Evolutionary conservation across 2,797 vertebrate genomes (phyloP).

Genomic region (Geotrypetes seraphini): DNA sequence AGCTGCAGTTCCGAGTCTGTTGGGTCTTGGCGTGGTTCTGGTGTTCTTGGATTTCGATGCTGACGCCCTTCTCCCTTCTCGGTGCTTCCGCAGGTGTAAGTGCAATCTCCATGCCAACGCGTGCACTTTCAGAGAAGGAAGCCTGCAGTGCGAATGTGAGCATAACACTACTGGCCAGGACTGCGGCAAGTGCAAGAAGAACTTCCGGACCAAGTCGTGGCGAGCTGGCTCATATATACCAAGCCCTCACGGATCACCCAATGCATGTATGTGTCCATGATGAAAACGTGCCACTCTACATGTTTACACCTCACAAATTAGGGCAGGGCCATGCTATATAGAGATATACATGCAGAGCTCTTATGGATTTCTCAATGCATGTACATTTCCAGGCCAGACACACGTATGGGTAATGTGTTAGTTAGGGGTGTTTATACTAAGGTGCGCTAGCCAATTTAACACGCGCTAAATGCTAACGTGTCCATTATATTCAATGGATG

Average conservation of each 20-base stretch:
- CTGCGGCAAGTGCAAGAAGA: constrained; percentile 90
- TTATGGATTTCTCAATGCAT: fast-evolving
- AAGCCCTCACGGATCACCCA: constrained; percentile 79
- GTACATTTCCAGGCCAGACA: fast-evolving
- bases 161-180: constrained; percentile 97
- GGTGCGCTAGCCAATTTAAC: too few relatives aligned
- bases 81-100: constrained; percentile 80
- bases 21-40: too few relatives aligned
- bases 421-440: too few relatives aligned
- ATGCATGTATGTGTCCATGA: constrained; percentile 79
- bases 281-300: background rate
- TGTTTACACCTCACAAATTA: too few relatives aligned
- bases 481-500: too few relatives aligned
- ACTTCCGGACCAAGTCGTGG: constrained; percentile 89
- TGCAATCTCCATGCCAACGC: constrained; percentile 91
- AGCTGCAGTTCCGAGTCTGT: too few relatives aligned
- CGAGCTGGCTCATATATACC: constrained; percentile 89
- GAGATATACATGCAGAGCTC: background rate
- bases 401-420: too few relatives aligned
- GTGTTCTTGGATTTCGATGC: too few relatives aligned
- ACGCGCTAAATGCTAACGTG: too few relatives aligned
- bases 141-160: constrained; percentile 91
- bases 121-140: constrained; percentile 81
- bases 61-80: background rate
- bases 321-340: too few relatives aligned